Conservation (phyloP, 2,797 vertebrate species). For the Hypotaenidia philippensis region DNA sequence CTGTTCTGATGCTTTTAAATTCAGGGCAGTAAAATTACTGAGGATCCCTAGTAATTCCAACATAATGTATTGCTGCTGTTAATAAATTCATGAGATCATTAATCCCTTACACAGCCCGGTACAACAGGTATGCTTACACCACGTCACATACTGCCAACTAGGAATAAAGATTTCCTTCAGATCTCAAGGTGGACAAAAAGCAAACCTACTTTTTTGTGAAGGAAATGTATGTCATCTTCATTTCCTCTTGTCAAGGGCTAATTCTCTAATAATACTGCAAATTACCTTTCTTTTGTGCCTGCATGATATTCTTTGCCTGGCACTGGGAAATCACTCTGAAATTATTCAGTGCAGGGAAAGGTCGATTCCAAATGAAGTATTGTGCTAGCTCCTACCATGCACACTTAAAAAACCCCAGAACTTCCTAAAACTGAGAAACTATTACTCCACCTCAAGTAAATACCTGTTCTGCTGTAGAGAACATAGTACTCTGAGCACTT, state of each 20-base stretch:
- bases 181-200: background rate
- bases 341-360: background rate
- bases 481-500: background rate
- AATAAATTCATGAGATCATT: background rate
- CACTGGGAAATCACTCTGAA: background rate
- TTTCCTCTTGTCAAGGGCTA: background rate
- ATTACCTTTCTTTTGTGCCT: background rate
- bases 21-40: background rate
- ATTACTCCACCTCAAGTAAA: background rate
- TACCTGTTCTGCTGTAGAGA: background rate
- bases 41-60: background rate
- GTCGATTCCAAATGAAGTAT: background rate
- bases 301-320: background rate
- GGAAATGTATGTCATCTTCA: background rate
- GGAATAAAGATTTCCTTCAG: constrained; percentile 11
- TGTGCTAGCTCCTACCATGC: background rate
- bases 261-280: background rate
- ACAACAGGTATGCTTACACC: background rate
- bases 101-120: background rate
- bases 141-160: background rate
- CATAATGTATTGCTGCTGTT: background rate
- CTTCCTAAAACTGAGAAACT: background rate
- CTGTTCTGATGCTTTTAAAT: background rate
- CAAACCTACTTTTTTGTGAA: background rate
- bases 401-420: background rate